Base-by-base conservation (phyloP, 2,797 vertebrate species). In the Gorsachius magnificus region DNA sequence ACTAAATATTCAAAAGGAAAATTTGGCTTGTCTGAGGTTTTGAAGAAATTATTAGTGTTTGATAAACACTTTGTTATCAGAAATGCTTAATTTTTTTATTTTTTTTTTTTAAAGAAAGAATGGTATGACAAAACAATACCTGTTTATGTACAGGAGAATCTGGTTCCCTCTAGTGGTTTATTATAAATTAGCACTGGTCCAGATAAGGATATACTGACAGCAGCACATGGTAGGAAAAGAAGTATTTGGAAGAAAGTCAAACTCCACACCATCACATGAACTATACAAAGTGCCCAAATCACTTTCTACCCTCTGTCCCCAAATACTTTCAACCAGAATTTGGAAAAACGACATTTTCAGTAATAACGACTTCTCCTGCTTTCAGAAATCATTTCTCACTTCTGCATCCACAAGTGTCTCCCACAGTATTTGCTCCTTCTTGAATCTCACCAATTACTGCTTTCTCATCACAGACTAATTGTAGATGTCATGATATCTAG, bases 111-210 rank as follows among this genome's bases (percentile, higher is more conserved):
- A 48, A 60, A 63, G 45, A 46, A 69, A 65, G 58, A 84, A 89
- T 71, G 45, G 74, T 74, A 76, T 51, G 76, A 94, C 56, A 80
- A 94, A 96, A 94, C 87, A 89, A 79, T 91, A 95, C 83, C 93
- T 95, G 87, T 85, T 90, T 82, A 93, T 41, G 92, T 95, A 96
- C 36, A 96, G 96, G 96, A 96, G 93, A 95, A 97, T 96, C 90
- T 97, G 96, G 87, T 94, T 97, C 96, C 96, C 94, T 97, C 96
- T 96, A 96, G 95, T 93, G 95, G 96, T 70, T 92, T 95, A 46
- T 70, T 86, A 91, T 28, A 94, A 95, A 93, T 87, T 95, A 97
- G 96, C 96, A 94, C 45, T 91, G 81, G 72, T 95, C 93, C 90
- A 96, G 91, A 90, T 79, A 85, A 90, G 83, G 75, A 35, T 41